phyloP scores from a whole-genome alignment of 2,113 vertebrate genomes.

The Poecile atricapillus region DNA sequence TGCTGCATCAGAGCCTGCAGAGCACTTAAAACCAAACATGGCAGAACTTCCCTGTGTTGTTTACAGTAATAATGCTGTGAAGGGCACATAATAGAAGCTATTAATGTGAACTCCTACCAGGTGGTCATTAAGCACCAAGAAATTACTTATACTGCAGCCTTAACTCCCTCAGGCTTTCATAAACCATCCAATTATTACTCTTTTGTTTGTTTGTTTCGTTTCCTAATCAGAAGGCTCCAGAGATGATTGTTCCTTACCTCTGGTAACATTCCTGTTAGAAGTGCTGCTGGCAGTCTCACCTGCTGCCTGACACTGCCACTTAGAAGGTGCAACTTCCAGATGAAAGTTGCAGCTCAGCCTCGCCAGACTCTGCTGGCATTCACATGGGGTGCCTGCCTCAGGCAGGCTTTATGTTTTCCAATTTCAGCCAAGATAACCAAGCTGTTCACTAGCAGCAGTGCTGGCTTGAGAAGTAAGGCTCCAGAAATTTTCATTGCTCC shows the following conservation, averaged over 20 bases:
- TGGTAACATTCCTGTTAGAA: not conserved
- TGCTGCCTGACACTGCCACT: not conserved
- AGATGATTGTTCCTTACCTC: not conserved
- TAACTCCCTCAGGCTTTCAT: not conserved
- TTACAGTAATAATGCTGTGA: not conserved
- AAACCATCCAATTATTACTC: not conserved
- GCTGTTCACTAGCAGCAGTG: not conserved
- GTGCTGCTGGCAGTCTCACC: not conserved
- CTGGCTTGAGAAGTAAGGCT: not conserved
- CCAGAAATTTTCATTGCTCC: not conserved
- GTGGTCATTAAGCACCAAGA: constrained; percentile 8
- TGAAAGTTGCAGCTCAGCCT: not conserved
- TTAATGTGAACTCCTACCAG: not conserved
- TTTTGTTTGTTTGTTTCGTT: not conserved
- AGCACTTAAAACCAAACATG: not conserved
- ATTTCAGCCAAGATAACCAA: not conserved
- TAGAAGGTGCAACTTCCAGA: not conserved
- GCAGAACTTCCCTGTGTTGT: not conserved
- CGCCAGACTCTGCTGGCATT: not conserved
- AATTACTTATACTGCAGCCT: not conserved
- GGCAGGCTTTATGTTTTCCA: not conserved
- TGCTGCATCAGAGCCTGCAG: not conserved
- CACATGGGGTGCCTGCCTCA: not conserved
- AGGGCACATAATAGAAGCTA: not conserved
- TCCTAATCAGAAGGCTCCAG: not conserved